Base-by-base conservation (phyloP, 2,888 invertebrate genomes). In the Platycheirus rosarum region DNA sequence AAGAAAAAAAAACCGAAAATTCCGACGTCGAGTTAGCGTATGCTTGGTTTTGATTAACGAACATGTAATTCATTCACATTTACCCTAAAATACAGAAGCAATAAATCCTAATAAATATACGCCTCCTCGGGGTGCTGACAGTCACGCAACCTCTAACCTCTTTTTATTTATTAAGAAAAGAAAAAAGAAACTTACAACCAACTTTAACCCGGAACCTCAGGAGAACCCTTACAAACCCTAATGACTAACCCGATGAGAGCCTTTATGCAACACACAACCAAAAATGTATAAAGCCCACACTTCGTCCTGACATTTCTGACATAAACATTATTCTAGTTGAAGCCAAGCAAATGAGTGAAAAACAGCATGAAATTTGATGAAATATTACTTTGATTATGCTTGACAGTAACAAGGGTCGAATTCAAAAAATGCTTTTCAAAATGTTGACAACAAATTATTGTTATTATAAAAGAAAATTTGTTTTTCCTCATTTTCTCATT, bases 31-130 rank as follows among this genome's bases (percentile, higher is more conserved):
- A 23, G 2, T 23, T 23, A 23, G 23, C 23, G 6, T 37, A 29
- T 44, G 42, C 42, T 14, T 60, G 13, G 26, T 6, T 29, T 2
- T 44, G 44, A 44, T 32, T 8, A 44, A 44, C 8, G 9, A 14
- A 18, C 13, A 11, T 23, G 23, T 60, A 26, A 18, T 44, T 44
- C 14, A 60, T n/a, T 16, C 16, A 40, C 13, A 60, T 60, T 26
- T 42, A 55, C 55, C 55, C 32, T 6, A 16, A 42, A 16, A 23
- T 40, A 26, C 29, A 16, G 8, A 16, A 6, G 44, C 0, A 44
- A 60, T 60, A 44, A 60, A 60, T 60, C 60, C n/a, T 32, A 44
- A 29, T 60, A 16, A 60, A 60, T 44, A 37, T 44, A 44, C 44
- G 29, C 16, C 44, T 32, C 44, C 29, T 7, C 16, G n/a, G 42